Percentiles rank a stretch among this genome's conserved stretches.
Conservation (phyloP, 2,888 invertebrate species). For the Lampropteryx suffumata region DNA sequence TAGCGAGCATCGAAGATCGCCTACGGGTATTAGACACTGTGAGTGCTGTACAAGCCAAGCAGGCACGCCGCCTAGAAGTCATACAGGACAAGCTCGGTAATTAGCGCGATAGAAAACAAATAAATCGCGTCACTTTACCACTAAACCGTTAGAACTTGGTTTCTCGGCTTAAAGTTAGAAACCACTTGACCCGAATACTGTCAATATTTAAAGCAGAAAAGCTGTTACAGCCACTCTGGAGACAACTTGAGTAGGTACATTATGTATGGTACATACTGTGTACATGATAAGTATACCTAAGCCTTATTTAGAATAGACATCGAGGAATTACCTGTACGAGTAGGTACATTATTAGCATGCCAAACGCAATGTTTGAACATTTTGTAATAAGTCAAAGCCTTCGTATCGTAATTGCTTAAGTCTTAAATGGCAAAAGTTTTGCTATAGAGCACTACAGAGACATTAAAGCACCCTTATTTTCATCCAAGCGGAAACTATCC, state of each 20-base stretch:
- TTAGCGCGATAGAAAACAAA: constrained; percentile 31
- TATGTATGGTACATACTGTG: neutral
- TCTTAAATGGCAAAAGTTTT: constrained; percentile 32
- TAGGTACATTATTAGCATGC: constrained; percentile 26
- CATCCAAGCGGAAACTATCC: constrained; percentile 44
- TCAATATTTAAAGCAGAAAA: constrained; percentile 27
- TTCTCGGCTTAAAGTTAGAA: constrained; percentile 27
- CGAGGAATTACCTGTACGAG: no score
- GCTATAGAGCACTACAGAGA: constrained; percentile 20
- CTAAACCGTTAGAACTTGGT: constrained; percentile 26
- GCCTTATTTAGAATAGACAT: constrained; percentile 4
- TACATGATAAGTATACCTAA: neutral
- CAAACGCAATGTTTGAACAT: constrained; percentile 27
- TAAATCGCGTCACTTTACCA: constrained; percentile 31
- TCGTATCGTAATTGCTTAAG: constrained; percentile 25
- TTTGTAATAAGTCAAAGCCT: constrained; percentile 27
- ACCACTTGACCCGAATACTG: constrained; percentile 30
- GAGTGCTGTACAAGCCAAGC: constrained; percentile 66
- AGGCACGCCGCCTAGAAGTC: constrained; percentile 70
- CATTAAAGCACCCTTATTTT: constrained; percentile 28
- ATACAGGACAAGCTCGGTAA: constrained; percentile 77
- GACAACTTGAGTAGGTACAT: constrained; percentile 7
- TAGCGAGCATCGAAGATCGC: constrained; percentile 71
- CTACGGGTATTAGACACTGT: constrained; percentile 68
- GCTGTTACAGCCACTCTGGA: constrained; percentile 19